Base-by-base conservation (phyloP, 2,797 vertebrate species). In the Zenarchopterus dispar region DNA sequence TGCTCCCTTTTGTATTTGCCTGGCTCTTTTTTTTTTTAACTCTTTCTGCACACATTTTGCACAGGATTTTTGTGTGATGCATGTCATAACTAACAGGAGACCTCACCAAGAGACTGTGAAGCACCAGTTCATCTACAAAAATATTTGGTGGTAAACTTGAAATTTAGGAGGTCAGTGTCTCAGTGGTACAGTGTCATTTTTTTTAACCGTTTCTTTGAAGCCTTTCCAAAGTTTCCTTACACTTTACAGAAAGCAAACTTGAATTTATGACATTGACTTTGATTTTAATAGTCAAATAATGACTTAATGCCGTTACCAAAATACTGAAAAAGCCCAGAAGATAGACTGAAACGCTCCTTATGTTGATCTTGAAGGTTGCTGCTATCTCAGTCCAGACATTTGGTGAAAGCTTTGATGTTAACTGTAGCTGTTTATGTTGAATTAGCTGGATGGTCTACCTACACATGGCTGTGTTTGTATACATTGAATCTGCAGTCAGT, bases 61-160 rank as follows among this genome's bases (percentile, higher is more conserved):
- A 50, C 28, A 52, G 62, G 59, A 78, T 62, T 62, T 39, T 39
- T 39, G 54, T 63, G 51, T 49, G 56, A 75, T 50, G 71, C 53
- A 59, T 70, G 73, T 68, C 67, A 69, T 26, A 21, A 73, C 73
- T 16, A 28, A 76, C 71, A 51, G 62, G 49, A 59, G 43, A 73
- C 48, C 63, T 73, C 70, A 66, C 57, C 55, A 55, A 61, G 62
- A 75, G 56, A 33, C 24, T 45, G 52, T 8, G 18, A 26, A 62
- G 36, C 47, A 13, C 19, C 21, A 55, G 56, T 63, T 61, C 63
- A 50, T 58, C 21, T 36, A 31, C 22, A 52, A 51, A 64, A 16
- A 60, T 11, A 26, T 41, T 70, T 64, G 31, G 63, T 58, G n/a
- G 54, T 54, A 11, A 59, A 75, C 46, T 43, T n/a, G 24, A 59